phyloP scores from a whole-genome alignment of 2,888 invertebrate species.

The Eilema sororculum region DNA sequence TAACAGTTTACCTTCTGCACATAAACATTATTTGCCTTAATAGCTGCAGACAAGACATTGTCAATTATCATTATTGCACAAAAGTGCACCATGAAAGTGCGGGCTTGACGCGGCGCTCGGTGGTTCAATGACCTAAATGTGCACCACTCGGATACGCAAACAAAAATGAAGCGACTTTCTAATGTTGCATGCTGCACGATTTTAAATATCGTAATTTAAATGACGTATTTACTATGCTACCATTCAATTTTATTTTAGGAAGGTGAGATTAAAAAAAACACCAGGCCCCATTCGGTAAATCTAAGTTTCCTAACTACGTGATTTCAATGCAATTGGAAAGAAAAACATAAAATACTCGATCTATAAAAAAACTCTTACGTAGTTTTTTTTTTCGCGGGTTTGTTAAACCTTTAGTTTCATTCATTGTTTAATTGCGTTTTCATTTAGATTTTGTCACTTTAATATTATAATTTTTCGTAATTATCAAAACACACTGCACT shows the following conservation, averaged over 20 bases:
- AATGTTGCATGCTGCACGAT: conserved; percentile 74
- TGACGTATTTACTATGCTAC: conserved; percentile 23
- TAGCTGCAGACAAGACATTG: neutral
- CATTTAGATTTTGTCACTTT: neutral
- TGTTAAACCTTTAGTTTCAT: neutral
- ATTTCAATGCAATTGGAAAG: neutral
- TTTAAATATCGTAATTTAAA: conserved; percentile 57
- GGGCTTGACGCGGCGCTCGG: conserved; percentile 53
- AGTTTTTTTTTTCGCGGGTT: neutral
- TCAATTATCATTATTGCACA: conserved; percentile 48
- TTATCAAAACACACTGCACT: neutral
- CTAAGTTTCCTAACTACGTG: neutral
- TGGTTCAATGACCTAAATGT: conserved; percentile 79
- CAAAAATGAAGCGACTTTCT: conserved; percentile 80
- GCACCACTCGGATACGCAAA: conserved; percentile 70
- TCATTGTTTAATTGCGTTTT: neutral
- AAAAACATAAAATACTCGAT: neutral
- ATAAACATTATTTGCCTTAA: neutral
- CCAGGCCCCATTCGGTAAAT: neutral
- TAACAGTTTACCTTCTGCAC: neutral
- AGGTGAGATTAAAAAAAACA: neutral
- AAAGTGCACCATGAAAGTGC: conserved; percentile 67
- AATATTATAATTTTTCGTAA: neutral
- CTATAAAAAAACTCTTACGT: neutral
- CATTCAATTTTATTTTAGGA: neutral